phyloP scores from a whole-genome alignment of 2,797 vertebrate genomes.

The Gymnoscopelus microlampas region DNA sequence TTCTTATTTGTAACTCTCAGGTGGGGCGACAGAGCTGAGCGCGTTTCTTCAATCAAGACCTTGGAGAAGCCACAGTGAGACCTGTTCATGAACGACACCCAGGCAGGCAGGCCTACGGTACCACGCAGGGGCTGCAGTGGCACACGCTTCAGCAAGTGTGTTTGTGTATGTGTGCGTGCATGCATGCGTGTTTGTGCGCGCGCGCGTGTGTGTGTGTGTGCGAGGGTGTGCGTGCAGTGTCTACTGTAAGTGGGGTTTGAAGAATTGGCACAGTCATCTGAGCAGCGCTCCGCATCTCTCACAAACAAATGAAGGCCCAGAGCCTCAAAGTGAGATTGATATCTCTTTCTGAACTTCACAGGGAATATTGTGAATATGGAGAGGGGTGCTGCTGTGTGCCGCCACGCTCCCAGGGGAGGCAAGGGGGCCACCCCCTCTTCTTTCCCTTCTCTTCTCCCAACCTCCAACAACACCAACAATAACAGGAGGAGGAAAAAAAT shows the following conservation, averaged over 20 bases:
- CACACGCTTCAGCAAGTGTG: neutral
- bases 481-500: conserved; percentile 66
- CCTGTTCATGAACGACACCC: conserved; percentile 57
- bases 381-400: conserved; percentile 61
- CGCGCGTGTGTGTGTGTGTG: conserved; percentile 48
- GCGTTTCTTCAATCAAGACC: conserved; percentile 74
- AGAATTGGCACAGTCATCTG: conserved; percentile 87
- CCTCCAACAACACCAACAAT: conserved; percentile 57
- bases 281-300: conserved; percentile 81
- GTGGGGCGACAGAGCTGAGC: conserved; percentile 59
- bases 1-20: conserved; percentile 61
- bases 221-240: conserved; percentile 34
- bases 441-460: conserved; percentile 52
- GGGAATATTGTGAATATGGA: conserved; percentile 90
- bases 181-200: conserved; percentile 14
- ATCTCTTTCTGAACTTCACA: conserved; percentile 88
- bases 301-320: conserved; percentile 88
- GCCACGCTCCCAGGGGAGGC: conserved; percentile 74
- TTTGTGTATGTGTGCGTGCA: conserved; percentile 16
- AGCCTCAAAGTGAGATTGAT: conserved; percentile 94
- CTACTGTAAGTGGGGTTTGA: conserved; percentile 87
- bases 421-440: conserved; percentile 64
- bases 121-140: conserved; percentile 68
- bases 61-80: conserved; percentile 42
- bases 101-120: conserved; percentile 16